These are phyloP conservation scores for Apamea sordens DNA, from an alignment of 2,888 invertebrate genomes.

Conservation along the genomic window DNA sequence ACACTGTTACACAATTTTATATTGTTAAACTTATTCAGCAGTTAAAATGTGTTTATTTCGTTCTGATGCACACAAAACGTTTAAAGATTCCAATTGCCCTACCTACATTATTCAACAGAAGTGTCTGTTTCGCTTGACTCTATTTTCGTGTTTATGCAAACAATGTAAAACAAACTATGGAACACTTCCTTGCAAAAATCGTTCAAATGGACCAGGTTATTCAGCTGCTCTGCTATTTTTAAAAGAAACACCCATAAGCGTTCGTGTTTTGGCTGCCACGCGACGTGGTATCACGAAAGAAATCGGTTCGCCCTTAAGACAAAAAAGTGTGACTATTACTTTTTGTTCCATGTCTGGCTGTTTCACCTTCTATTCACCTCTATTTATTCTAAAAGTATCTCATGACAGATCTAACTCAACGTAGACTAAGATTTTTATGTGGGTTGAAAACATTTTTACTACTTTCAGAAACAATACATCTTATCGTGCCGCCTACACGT, in stretches of 20 bases:
- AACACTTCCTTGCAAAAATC: constrained; percentile 14
- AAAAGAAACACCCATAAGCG: constrained; percentile 14
- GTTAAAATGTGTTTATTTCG: constrained; percentile 11
- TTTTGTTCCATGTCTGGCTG: constrained; percentile 57
- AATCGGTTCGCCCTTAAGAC: constrained; percentile 56
- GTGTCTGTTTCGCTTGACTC: not conserved
- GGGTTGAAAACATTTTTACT: constrained; percentile 54
- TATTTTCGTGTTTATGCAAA: constrained; percentile 3
- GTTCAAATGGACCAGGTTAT: constrained; percentile 21
- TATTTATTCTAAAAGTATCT: constrained; percentile 45
- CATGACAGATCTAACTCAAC: constrained; percentile 39
- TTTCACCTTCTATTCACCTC: constrained; percentile 57
- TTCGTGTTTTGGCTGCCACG: constrained; percentile 18
- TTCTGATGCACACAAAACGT: not conserved
- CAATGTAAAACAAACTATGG: not conserved
- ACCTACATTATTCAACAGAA: not conserved
- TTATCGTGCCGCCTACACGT: constrained; percentile 64
- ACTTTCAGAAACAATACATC: constrained; percentile 63
- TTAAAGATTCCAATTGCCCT: constrained; percentile 9
- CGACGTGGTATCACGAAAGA: constrained; percentile 52
- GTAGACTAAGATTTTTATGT: constrained; percentile 40
- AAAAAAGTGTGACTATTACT: constrained; percentile 52
- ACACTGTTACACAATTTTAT: constrained; percentile 32
- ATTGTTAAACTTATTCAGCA: constrained; percentile 48
- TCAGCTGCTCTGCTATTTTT: constrained; percentile 33